phyloP scores from a whole-genome alignment of 2,888 invertebrate species.

The Orchestes rusci region DNA sequence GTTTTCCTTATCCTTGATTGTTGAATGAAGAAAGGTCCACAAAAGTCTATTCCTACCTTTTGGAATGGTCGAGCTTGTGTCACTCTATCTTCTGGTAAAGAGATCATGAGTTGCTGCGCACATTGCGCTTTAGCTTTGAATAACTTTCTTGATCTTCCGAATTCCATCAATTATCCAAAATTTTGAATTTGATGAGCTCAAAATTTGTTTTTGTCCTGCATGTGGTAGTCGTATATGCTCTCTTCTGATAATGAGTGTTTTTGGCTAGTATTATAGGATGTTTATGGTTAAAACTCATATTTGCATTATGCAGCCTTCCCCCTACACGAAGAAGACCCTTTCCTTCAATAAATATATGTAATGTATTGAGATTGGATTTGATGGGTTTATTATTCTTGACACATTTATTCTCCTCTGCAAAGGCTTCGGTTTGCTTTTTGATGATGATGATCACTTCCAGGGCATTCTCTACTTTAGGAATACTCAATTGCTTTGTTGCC shows the following conservation, averaged over 20 bases:
- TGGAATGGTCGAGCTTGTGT: background rate
- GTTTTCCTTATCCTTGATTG: background rate
- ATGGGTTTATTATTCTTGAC: background rate
- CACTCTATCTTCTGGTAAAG: background rate
- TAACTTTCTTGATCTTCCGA: slow-evolving; percentile 15
- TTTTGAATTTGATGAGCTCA: background rate
- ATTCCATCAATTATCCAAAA: slow-evolving; percentile 1
- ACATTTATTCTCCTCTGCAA: background rate
- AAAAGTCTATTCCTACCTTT: slow-evolving; percentile 1
- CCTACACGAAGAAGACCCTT: slow-evolving; percentile 9
- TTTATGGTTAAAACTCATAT: slow-evolving; percentile 14
- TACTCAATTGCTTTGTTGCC: background rate
- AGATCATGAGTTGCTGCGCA: background rate
- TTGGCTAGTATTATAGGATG: slow-evolving; percentile 23
- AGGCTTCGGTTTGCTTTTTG: background rate
- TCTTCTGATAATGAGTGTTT: slow-evolving; percentile 3
- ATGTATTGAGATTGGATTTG: slow-evolving; percentile 6
- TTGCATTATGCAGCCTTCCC: slow-evolving; percentile 18
- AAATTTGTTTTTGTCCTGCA: background rate
- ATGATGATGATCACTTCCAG: background rate
- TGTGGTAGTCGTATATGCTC: background rate
- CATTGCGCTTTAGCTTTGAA: slow-evolving; percentile 13
- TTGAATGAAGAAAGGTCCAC: slow-evolving; percentile 1
- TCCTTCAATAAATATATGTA: slow-evolving; percentile 11
- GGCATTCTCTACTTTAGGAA: background rate